phyloP scores from a whole-genome alignment of 2,888 invertebrate species.

The Xanthorhoe spadicearia region DNA sequence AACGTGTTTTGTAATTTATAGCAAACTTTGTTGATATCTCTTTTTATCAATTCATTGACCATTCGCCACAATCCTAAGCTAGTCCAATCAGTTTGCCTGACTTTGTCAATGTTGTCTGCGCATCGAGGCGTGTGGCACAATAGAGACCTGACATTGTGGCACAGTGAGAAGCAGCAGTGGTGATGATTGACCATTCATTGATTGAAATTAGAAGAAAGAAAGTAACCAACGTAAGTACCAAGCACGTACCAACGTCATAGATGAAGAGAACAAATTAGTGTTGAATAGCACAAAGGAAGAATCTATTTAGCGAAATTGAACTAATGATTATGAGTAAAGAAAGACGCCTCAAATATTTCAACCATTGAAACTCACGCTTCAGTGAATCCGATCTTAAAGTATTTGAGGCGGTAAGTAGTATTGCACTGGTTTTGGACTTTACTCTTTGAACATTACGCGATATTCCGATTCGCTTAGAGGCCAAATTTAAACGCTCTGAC shows the following conservation, averaged over 20 bases:
- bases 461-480: constrained; percentile 12
- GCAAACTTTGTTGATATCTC: neutral
- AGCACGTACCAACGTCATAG: too few species aligned
- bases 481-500: constrained; percentile 13
- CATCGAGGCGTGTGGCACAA: too few species aligned
- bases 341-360: neutral
- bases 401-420: neutral
- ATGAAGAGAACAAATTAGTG: too few species aligned
- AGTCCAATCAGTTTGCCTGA: too few species aligned
- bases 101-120: too few species aligned
- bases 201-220: too few species aligned
- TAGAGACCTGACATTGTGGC: too few species aligned
- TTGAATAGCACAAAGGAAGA: neutral
- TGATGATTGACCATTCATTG: too few species aligned
- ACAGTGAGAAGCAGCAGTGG: too few species aligned
- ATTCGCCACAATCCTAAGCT: too few species aligned
- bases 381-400: neutral
- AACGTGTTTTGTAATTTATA: neutral
- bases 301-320: neutral
- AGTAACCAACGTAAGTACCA: too few species aligned
- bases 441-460: constrained; percentile 2
- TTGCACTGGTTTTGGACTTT: constrained; percentile 1
- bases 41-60: neutral
- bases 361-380: neutral
- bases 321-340: neutral